Conservation (phyloP, 2,797 vertebrate genomes). For the Enteromius trimaculatus region DNA sequence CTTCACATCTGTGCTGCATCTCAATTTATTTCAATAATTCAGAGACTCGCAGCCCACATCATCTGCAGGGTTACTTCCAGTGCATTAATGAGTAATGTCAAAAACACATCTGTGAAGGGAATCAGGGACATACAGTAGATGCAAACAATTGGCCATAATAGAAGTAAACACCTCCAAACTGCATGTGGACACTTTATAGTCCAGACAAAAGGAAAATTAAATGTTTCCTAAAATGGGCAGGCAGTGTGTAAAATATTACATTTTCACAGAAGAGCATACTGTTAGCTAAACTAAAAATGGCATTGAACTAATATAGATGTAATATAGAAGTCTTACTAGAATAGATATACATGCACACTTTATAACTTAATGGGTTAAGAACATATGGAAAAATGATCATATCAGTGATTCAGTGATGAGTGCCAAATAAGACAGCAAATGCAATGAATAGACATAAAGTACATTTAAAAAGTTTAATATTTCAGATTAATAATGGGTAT, state of each 20-base stretch:
- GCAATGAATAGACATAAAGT: background rate
- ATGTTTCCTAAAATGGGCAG: background rate
- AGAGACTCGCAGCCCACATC: slow-evolving; percentile 33
- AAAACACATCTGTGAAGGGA: background rate
- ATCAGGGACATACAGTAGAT: background rate
- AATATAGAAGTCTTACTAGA: background rate
- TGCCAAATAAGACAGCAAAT: background rate
- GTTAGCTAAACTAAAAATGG: background rate
- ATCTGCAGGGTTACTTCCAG: slow-evolving; percentile 38
- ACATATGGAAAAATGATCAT: background rate
- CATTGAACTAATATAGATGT: background rate
- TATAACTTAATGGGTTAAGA: background rate
- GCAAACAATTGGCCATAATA: background rate
- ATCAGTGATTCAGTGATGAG: background rate
- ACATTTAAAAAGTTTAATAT: background rate
- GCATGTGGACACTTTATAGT: background rate
- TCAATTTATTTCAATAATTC: slow-evolving; percentile 58
- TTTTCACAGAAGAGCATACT: background rate
- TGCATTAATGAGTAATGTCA: slow-evolving; percentile 39
- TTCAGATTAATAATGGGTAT: background rate
- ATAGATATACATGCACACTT: background rate
- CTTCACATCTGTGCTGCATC: slow-evolving; percentile 55
- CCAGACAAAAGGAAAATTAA: background rate
- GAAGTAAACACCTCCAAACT: slow-evolving; percentile 6
- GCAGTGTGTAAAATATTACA: background rate